A percentile compares a stretch with the other conserved stretches of the same genome.
These are phyloP conservation scores for Vespertilio murinus DNA, from an alignment of 2,797 vertebrate genomes.

Conservation along the genomic window DNA sequence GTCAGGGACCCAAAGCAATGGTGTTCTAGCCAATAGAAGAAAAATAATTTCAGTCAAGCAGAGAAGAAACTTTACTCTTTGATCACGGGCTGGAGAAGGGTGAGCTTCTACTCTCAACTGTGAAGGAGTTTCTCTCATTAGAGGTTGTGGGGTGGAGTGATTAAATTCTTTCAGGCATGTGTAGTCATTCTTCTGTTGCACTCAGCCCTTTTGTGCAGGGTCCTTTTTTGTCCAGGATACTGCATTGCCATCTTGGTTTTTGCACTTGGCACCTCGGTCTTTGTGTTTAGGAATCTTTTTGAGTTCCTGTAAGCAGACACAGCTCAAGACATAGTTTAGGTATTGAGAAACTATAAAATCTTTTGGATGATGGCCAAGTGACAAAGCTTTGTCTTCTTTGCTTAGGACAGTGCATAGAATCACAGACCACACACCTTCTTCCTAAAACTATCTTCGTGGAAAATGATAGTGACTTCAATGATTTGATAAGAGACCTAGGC, in stretches of 20 bases:
- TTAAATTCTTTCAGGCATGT: background rate
- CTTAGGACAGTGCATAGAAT: constrained; percentile 92
- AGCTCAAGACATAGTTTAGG: background rate
- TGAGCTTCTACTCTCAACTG: background rate
- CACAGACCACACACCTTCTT: constrained; percentile 89
- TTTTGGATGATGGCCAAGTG: background rate
- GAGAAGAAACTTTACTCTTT: background rate
- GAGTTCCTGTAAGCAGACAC: background rate
- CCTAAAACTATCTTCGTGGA: constrained; percentile 93
- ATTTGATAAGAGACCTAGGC: constrained; percentile 90
- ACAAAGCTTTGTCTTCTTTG: constrained; percentile 88
- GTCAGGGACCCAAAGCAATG: background rate
- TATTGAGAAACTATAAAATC: background rate
- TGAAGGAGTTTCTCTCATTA: background rate
- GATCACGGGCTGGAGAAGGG: background rate
- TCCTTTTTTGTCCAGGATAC: background rate
- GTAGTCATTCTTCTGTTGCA: background rate
- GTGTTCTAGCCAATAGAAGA: background rate
- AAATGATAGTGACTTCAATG: constrained; percentile 91
- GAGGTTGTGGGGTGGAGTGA: background rate
- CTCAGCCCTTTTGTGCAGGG: background rate
- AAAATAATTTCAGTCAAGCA: background rate
- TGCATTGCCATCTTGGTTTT: background rate
- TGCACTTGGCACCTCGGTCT: background rate
- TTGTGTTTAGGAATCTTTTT: background rate